These are phyloP conservation scores for Larimichthys crocea DNA, from an alignment of 2,113 vertebrate genomes.

Conservation along the genomic window DNA sequence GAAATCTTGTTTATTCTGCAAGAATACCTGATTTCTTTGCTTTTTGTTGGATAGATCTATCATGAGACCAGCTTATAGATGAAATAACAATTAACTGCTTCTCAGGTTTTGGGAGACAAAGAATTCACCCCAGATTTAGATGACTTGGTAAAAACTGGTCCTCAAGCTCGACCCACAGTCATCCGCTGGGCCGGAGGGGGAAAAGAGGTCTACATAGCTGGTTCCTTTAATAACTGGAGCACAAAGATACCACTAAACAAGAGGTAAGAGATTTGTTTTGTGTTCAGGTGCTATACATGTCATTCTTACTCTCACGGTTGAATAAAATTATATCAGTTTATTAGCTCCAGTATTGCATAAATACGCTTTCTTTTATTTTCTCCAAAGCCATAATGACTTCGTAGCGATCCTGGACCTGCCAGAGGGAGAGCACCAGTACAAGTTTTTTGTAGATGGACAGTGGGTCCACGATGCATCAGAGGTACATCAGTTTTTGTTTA, in stretches of 20 bases:
- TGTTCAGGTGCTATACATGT: neutral
- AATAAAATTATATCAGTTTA: neutral
- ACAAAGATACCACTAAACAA: slow-evolving; percentile 97
- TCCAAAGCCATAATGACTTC: slow-evolving; percentile 94
- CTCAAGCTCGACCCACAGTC: slow-evolving; percentile 95
- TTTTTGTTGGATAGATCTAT: neutral
- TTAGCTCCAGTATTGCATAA: neutral
- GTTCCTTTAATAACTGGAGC: slow-evolving; percentile 98
- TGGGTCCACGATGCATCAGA: slow-evolving; percentile 97
- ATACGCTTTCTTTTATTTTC: neutral
- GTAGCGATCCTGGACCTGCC: slow-evolving; percentile 97
- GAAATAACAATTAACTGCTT: slow-evolving; percentile 3
- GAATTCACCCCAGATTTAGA: slow-evolving; percentile 92
- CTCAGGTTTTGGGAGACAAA: slow-evolving; percentile 89
- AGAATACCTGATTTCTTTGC: neutral
- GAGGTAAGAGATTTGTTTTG: slow-evolving; percentile 82
- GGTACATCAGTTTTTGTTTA: slow-evolving; percentile 81
- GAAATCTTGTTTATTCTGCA: neutral
- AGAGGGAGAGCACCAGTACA: slow-evolving; percentile 98
- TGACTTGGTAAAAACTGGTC: slow-evolving; percentile 88
- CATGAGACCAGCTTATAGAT: neutral
- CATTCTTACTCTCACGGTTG: neutral
- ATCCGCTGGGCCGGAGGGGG: slow-evolving; percentile 97
- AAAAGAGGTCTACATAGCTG: slow-evolving; percentile 95
- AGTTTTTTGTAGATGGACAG: slow-evolving; percentile 99